Conservation (phyloP, 1,140 invertebrate species). For the Microvelia longipes region DNA sequence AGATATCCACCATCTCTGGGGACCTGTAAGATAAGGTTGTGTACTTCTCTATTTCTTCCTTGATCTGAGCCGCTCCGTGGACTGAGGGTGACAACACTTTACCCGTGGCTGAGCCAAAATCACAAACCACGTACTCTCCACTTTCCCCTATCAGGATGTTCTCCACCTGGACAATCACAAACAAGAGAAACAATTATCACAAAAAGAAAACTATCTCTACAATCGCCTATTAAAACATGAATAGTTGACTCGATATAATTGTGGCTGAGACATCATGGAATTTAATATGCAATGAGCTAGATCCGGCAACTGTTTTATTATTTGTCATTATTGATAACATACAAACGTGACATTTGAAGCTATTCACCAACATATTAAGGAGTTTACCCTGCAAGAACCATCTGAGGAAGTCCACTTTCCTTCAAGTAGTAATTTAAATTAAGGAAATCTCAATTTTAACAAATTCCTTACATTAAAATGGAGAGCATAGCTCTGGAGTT, state of each 20-base stretch:
- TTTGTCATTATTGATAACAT: too few relatives aligned
- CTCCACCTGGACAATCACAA: conserved; percentile 48
- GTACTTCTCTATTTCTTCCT: conserved; percentile 89
- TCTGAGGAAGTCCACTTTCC: too few relatives aligned
- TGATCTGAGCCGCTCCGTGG: conserved; percentile 48
- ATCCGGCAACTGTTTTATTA: too few relatives aligned
- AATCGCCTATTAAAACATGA: background rate
- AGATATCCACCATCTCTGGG: conserved; percentile 93
- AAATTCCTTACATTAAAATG: too few relatives aligned
- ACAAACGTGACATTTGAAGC: too few relatives aligned
- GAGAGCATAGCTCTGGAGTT: too few relatives aligned
- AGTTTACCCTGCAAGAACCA: too few relatives aligned
- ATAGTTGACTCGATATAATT: too few relatives aligned
- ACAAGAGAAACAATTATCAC: conserved; percentile 4
- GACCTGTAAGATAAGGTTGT: conserved; percentile 85
- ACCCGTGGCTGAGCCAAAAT: conserved; percentile 81
- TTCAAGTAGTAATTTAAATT: too few relatives aligned
- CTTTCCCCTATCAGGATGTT: conserved; percentile 68
- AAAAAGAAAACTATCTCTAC: background rate
- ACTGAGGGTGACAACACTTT: conserved; percentile 54
- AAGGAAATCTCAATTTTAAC: too few relatives aligned
- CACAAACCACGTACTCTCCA: conserved; percentile 69
- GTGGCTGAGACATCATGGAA: background rate
- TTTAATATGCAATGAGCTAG: too few relatives aligned
- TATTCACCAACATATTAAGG: too few relatives aligned